Percentiles rank a stretch among this genome's conserved stretches.
phyloP scores from a whole-genome alignment of 2,888 invertebrate species.

The Parnassius orleans region DNA sequence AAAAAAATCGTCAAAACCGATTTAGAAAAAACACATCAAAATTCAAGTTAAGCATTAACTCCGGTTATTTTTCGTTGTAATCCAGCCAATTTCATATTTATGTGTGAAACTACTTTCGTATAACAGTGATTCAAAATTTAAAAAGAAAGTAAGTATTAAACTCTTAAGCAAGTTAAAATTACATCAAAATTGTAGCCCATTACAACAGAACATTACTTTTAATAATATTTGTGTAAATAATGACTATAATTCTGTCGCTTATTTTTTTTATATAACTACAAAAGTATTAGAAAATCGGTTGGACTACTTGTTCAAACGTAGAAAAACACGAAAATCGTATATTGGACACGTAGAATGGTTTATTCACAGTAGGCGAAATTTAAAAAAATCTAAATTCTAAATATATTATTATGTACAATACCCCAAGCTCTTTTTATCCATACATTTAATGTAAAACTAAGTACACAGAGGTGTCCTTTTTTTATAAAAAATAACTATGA shows the following conservation, averaged over 20 bases:
- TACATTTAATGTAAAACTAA: no score
- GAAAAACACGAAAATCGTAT: conserved; percentile 22
- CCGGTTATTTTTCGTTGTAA: conserved; percentile 50
- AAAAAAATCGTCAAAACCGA: conserved; percentile 25
- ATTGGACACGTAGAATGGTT: conserved; percentile 24
- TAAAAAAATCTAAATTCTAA: no score
- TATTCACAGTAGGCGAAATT: conserved; percentile 11
- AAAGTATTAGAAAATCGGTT: conserved; percentile 43
- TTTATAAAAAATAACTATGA: no score
- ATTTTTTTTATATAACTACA: background rate
- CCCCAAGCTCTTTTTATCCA: no score
- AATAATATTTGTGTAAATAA: background rate
- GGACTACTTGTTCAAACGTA: conserved; percentile 41
- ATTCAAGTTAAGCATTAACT: conserved; percentile 36
- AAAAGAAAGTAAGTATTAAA: background rate
- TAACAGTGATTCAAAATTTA: conserved; percentile 13
- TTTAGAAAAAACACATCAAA: conserved; percentile 24
- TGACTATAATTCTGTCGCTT: background rate
- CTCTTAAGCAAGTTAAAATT: no score
- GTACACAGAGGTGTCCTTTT: no score
- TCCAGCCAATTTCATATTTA: conserved; percentile 56
- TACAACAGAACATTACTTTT: no score
- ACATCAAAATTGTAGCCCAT: background rate
- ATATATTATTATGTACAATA: no score
- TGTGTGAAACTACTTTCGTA: background rate